These are phyloP conservation scores for Phalera bucephala DNA, from an alignment of 2,888 invertebrate species.

Conservation along the genomic window DNA sequence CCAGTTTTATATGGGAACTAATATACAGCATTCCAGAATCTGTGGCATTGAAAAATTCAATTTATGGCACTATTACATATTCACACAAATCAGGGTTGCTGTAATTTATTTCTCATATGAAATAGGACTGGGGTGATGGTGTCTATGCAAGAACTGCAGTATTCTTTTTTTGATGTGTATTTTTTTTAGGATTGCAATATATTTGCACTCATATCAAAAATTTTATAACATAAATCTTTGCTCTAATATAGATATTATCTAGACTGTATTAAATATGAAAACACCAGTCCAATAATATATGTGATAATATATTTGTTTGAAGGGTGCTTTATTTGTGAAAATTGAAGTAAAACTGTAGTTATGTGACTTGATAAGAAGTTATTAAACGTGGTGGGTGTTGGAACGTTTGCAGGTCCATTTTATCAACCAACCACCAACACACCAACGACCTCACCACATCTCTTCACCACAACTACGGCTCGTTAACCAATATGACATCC, in stretches of 20 bases:
- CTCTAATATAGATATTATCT: not conserved
- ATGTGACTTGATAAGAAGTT: slow-evolving; percentile 51
- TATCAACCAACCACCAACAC: slow-evolving; percentile 83
- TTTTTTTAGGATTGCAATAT: not conserved
- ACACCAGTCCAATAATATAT: too few species aligned
- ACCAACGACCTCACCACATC: slow-evolving; percentile 81
- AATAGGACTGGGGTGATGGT: not conserved
- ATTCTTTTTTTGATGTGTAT: not conserved
- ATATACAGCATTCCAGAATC: too few species aligned
- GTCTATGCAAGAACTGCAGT: slow-evolving; percentile 13
- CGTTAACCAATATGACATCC: slow-evolving; percentile 73
- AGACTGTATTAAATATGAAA: not conserved
- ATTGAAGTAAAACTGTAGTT: slow-evolving; percentile 24
- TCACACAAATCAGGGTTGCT: too few species aligned
- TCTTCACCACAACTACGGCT: slow-evolving; percentile 81
- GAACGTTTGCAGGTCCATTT: slow-evolving; percentile 84
- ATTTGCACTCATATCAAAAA: not conserved
- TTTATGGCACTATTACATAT: too few species aligned
- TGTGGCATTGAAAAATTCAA: too few species aligned
- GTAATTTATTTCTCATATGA: not conserved
- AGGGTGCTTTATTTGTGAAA: slow-evolving; percentile 15
- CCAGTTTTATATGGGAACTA: not conserved
- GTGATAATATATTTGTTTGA: not conserved
- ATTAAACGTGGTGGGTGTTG: slow-evolving; percentile 83
- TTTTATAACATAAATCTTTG: too few species aligned